A percentile compares a stretch with the other conserved stretches of the same genome.
Evolutionary conservation across 2,797 vertebrate genomes (phyloP).

Genomic region (Sphaeramia orbicularis): DNA sequence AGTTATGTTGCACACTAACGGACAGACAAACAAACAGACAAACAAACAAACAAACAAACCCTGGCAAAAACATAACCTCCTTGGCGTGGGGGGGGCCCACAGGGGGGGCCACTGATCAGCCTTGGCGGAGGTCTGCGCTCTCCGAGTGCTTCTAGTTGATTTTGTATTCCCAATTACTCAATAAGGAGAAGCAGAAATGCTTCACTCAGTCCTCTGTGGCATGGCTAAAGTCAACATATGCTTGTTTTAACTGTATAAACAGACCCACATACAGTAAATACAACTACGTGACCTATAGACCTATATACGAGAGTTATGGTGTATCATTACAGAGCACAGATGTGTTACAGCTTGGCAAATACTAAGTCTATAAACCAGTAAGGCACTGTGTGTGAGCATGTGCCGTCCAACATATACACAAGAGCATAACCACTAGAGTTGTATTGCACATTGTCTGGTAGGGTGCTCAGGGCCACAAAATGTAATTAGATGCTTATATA

Average conservation of each 20-base stretch:
- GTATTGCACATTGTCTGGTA: constrained; percentile 77
- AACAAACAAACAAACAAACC: too few species aligned
- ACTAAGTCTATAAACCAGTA: constrained; percentile 37
- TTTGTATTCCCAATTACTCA: constrained; percentile 53
- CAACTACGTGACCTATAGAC: constrained; percentile 42
- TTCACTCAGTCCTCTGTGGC: constrained; percentile 40
- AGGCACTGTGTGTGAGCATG: constrained; percentile 1
- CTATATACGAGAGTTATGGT: constrained; percentile 17
- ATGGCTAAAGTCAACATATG: constrained; percentile 12
- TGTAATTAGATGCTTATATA: constrained; percentile 81
- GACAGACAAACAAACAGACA: too few species aligned
- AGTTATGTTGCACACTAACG: too few species aligned
- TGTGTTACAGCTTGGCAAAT: constrained; percentile 31
- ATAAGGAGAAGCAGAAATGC: constrained; percentile 50
- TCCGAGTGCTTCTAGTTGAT: too few species aligned
- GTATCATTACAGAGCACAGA: constrained; percentile 27
- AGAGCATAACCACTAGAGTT: constrained; percentile 72
- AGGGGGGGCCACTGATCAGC: too few species aligned
- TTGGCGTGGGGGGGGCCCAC: too few species aligned
- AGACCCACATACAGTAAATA: constrained; percentile 22
- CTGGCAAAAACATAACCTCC: too few species aligned
- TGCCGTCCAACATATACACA: constrained; percentile 32
- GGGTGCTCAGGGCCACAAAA: constrained; percentile 82
- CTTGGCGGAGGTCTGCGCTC: too few species aligned
- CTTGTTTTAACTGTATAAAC: constrained; percentile 42